Percentiles rank a stretch among this genome's conserved stretches.
phyloP scores from a whole-genome alignment of 2,797 vertebrate species.

The Ptychobarbus kaznakovi region DNA sequence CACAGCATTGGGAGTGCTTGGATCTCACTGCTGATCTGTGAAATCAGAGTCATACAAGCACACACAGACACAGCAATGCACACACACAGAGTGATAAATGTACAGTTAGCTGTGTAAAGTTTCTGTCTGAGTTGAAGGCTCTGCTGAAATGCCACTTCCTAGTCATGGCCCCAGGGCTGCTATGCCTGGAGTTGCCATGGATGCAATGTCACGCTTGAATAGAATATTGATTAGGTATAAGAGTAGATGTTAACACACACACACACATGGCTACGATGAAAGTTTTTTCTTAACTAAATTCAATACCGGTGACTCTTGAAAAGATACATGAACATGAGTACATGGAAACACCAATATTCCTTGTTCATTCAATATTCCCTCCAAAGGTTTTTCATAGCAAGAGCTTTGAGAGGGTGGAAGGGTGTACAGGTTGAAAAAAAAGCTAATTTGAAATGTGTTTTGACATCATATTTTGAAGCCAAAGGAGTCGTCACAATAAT shows the following conservation, averaged over 20 bases:
- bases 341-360: not conserved
- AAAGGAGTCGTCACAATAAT: not conserved
- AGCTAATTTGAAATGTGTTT: not conserved
- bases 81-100: slow-evolving; percentile 3
- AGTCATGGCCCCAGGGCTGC: slow-evolving; percentile 1
- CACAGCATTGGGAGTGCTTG: slow-evolving; percentile 75
- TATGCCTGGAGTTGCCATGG: slow-evolving; percentile 69
- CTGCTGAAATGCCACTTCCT: slow-evolving; percentile 41
- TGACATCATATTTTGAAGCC: not conserved
- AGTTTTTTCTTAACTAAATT: not conserved
- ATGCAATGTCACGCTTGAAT: slow-evolving; percentile 75
- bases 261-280: slow-evolving; percentile 30
- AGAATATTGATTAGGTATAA: slow-evolving; percentile 77
- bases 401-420: not conserved
- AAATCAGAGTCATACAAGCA: slow-evolving; percentile 55
- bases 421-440: not conserved
- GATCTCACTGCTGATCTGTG: slow-evolving; percentile 75
- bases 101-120: slow-evolving; percentile 1
- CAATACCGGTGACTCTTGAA: not conserved
- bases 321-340: not conserved
- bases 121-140: slow-evolving; percentile 12
- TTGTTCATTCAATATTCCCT: not conserved
- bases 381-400: not conserved
- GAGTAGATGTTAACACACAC: slow-evolving; percentile 70
- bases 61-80: not conserved